Evolutionary conservation across 2,888 invertebrate genomes (phyloP), one percentile per base, ranked within the genome.

Genomic region (Lagria hirta): DNA sequence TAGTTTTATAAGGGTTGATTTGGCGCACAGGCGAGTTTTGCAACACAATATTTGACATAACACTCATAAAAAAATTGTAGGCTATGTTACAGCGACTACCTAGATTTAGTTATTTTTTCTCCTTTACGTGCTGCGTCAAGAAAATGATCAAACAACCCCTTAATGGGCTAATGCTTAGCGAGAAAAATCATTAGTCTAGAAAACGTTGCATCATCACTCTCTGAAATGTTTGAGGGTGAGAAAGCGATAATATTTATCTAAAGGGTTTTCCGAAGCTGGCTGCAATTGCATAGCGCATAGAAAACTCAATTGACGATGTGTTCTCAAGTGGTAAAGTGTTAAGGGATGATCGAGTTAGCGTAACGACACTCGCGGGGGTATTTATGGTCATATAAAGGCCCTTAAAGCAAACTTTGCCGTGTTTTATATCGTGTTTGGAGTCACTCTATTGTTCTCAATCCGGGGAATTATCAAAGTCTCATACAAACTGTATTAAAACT

Each of bases 381-480:
- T 61, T 65, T 58, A 54, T 49, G 55, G 53, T 61, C 63, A 57
- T 64, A 65, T 64, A 65, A 64, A 63, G 57, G 54, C 59, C 55
- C 60, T 58, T 51, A 54, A 55, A 60, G 41, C 47, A 43, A 62
- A 60, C 51, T 60, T 60, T 55, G 50, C 52, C 53, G 51, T 58
- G 60, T 58, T 57, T 43, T 43, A 43, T 43, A 43, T 43, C 36
- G 43, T 29, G 14, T 29, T 24, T 17, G 15, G 24, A 24, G 35
- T 17, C 7, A n/a, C 16, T 35, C 35, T 36, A 36, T 28, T 36
- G 43, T 43, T 30, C 36, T 15, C 36, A 32, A 40, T 40, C 30
- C 11, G 14, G 24, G 30, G 43, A 43, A 36, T 43, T 43, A 36
- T 36, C 43, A 36, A 36, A 35, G 15, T 42, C 43, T 30, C 33